Percentiles rank a stretch among this genome's conserved stretches.
Conservation (phyloP, 2,797 vertebrate species). For the Arremon brunneinucha region DNA sequence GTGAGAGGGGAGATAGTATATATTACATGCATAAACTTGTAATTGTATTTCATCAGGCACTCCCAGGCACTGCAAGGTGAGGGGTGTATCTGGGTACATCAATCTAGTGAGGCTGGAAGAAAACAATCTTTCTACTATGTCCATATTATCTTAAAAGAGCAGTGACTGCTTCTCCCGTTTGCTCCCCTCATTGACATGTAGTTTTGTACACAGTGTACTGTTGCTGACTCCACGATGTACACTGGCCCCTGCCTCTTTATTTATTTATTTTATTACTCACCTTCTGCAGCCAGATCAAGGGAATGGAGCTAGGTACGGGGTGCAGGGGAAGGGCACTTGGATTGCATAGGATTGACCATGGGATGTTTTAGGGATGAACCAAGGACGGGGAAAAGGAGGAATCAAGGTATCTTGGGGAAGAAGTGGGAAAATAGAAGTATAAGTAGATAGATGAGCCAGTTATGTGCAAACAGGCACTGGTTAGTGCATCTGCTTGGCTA, state of each 20-base stretch:
- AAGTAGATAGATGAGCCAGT: neutral
- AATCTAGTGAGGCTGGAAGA: neutral
- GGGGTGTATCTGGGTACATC: neutral
- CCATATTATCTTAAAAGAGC: neutral
- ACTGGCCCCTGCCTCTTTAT: neutral
- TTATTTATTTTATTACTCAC: neutral
- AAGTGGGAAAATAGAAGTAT: neutral
- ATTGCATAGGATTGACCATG: neutral
- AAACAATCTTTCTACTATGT: neutral
- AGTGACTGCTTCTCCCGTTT: neutral
- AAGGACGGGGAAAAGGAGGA: neutral
- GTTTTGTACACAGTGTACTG: neutral
- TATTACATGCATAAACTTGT: neutral
- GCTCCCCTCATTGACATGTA: neutral
- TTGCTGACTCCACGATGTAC: neutral
- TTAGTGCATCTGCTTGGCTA: neutral
- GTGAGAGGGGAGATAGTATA: neutral
- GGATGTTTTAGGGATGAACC: neutral
- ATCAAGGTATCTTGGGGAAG: neutral
- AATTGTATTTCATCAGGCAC: neutral
- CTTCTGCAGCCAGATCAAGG: neutral
- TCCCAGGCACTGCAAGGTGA: neutral
- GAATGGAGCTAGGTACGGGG: neutral
- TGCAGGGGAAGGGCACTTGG: neutral
- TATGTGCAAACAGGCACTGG: rapidly evolving